Base-by-base conservation (phyloP, 2,113 vertebrate species). In the Strigops habroptila region DNA sequence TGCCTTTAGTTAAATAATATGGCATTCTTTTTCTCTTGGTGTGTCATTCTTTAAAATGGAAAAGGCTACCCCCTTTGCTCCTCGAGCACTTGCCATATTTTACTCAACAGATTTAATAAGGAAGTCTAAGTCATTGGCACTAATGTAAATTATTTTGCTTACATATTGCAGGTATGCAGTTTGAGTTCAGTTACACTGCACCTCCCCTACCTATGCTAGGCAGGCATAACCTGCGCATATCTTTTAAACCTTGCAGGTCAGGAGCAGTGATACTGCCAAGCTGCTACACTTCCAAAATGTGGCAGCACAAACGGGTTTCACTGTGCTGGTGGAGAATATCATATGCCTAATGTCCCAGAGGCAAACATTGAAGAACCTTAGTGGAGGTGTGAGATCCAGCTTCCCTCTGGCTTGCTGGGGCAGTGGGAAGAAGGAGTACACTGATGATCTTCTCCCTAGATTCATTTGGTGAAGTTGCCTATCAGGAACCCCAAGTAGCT, bases 271-370 rank as follows among this genome's bases (percentile, higher is more conserved):
- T 65, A 39, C 1, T 52, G 28, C 21, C 39, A 62, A 74, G 51
- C 27, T 70, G 27, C 16, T 81, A 30, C 14, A 48, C 10, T 11
- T 67, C 44, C 49, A 43, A 69, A 86, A 51, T 7, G 3, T 19
- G 14, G 22, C 13, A 31, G 14, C 18, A 57, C 0, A 0, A 69
- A 81, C 10, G 27, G 14, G 52, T 48, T n/a, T 62, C 15, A 39
- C 33, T 60, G 28, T 62, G 63, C 41, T 35, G 37, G 18, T 12
- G 31, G 44, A 59, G 24, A 69, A 44, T 16, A 43, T 6, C 0
- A 0, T 4, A 7, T 59, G 24, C 8, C 23, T 57, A 24, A 37
- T 73, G 28, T 16, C 41, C 1, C 3, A 77, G 37, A 77, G 7
- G 14, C 81, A 31, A 46, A 31, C 0, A 3, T 39, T 33, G 7